Conservation (phyloP, 2,113 vertebrate genomes). For the Bufo bufo region DNA sequence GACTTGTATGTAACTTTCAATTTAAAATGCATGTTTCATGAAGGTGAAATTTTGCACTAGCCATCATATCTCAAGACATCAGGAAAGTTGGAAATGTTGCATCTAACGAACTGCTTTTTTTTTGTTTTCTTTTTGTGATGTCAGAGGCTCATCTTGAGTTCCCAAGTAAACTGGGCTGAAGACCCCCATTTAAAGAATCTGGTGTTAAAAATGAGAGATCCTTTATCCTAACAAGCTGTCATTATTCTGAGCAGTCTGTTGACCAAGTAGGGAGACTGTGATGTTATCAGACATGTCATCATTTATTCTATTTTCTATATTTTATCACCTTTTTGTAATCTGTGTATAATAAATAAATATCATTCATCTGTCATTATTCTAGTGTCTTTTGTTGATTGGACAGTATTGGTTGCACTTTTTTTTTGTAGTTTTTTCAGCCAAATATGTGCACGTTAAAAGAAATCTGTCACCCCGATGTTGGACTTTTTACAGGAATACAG, state of each 20-base stretch:
- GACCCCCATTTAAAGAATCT: constrained; percentile 31
- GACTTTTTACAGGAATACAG: no score
- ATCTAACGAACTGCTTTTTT: not conserved
- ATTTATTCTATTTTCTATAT: not conserved
- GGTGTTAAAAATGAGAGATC: constrained; percentile 33
- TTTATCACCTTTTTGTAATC: not conserved
- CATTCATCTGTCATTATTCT: not conserved
- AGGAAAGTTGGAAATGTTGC: not conserved
- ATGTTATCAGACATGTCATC: not conserved
- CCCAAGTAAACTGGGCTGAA: constrained; percentile 35
- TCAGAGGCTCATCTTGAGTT: constrained; percentile 30
- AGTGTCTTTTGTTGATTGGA: no score
- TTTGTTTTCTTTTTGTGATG: not conserved
- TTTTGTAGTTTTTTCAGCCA: no score
- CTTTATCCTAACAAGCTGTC: not conserved
- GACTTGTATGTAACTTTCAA: no score
- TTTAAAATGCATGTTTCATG: no score
- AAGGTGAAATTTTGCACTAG: no score
- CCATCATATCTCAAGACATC: no score
- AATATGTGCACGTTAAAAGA: no score
- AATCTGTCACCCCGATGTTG: no score
- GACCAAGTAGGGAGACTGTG: not conserved
- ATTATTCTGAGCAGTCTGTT: not conserved
- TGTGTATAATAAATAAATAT: not conserved
- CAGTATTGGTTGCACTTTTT: no score